A percentile compares a stretch with the other conserved stretches of the same genome.
phyloP scores from a whole-genome alignment of 1,140 invertebrate genomes.

The Phthorimaea operculella region DNA sequence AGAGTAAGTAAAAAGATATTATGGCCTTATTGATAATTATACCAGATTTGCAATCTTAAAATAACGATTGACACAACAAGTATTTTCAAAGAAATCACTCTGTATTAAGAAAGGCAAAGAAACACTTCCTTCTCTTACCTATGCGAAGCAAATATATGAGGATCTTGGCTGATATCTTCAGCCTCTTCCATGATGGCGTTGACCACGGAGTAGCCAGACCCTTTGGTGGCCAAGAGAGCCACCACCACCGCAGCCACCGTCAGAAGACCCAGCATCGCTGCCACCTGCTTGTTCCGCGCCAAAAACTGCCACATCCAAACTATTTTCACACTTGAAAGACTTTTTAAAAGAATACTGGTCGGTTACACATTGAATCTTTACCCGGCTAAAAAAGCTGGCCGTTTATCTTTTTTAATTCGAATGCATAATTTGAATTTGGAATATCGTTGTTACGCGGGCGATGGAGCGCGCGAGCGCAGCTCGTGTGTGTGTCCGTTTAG shows the following conservation, averaged over 20 bases:
- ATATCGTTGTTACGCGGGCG: conserved; percentile 15
- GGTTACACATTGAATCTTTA: no score
- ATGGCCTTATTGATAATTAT: no score
- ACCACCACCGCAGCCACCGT: conserved; percentile 42
- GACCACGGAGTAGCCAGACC: conserved; percentile 27
- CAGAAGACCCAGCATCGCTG: conserved; percentile 46
- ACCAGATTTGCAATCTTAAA: no score
- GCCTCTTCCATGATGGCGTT: conserved; percentile 27
- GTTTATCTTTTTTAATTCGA: neutral
- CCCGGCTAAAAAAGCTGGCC: no score
- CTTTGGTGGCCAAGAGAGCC: conserved; percentile 44
- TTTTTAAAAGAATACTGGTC: no score
- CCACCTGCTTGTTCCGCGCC: conserved; percentile 49
- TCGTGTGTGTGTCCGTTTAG: conserved; percentile 27
- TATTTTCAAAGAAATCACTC: no score
- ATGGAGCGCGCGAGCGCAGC: conserved; percentile 13
- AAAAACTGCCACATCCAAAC: conserved; percentile 58
- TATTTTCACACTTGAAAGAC: neutral
- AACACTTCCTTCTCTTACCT: conserved; percentile 51
- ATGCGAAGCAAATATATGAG: conserved; percentile 49
- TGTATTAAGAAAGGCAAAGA: no score
- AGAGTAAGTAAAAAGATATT: no score
- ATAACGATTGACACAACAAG: no score
- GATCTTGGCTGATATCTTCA: conserved; percentile 47
- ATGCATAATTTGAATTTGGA: conserved; percentile 9